Base-by-base conservation (phyloP, 35 echinoderm and acorn worm genomes). In the Apostichopus parvimensis region DNA sequence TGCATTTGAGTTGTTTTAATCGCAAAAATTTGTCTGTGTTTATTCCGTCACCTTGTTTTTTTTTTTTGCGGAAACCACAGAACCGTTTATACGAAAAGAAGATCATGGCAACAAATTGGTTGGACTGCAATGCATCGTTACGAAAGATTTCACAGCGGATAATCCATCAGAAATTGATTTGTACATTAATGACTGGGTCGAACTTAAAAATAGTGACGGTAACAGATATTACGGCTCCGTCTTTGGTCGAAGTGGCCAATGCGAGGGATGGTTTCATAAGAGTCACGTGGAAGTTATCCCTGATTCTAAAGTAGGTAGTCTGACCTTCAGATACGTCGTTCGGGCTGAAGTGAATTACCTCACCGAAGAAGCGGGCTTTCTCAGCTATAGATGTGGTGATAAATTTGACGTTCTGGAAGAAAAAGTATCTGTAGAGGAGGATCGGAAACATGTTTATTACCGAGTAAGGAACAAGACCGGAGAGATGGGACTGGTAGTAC, bases 391-490 rank as follows among this genome's bases (percentile, higher is more conserved):
- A 5, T 20, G 11, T 21, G 81, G 81, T 14, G 81, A 84, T 24
- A 84, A 84, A 84, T 84, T 84, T 20, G 81, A 84, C 24, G 81
- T 84, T n/a, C 81, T 84, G 4, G 13, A 84, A 59, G 57, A n/a
- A 84, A 7, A 56, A 17, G 81, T 84, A 12, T 58, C 20, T 18
- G 54, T 84, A 15, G 81, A 84, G 8, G 55, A 56, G 4, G 81
- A 84, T 52, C 57, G 15, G 0, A 84, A 84, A 25, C 81, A 84
- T 59, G 14, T 9, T 54, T 84, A 84, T 23, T 84, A 84, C 56
- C 5, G 54, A 4, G 53, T 84, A 4, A 56, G 81, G 57, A 52
- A 84, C 81, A 84, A 58, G n/a, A 58, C 9, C 18, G 81, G 81
- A 14, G 58, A 84, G 22, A 84, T 84, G 7, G 81, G 81, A 22